phyloP scores from a whole-genome alignment of 2,888 invertebrate species.

The Eulithis prunata region DNA sequence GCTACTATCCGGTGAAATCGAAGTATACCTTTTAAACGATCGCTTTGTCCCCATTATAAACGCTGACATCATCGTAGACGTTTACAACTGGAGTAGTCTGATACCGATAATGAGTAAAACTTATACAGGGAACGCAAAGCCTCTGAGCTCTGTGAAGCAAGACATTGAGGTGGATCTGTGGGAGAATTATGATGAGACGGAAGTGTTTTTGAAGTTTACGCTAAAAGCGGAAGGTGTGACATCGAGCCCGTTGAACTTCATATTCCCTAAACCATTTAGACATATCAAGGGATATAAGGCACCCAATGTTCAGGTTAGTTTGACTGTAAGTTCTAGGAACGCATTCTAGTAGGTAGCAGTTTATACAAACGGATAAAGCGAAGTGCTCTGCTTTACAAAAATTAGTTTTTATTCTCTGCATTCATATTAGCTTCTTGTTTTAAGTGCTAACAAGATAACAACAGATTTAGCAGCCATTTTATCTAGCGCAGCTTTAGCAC shows the following conservation, averaged over 20 bases:
- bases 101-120: slow-evolving; percentile 61
- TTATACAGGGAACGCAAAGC: slow-evolving; percentile 52
- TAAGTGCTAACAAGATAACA: too few species aligned
- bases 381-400: too few species aligned
- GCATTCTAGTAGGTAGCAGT: neutral
- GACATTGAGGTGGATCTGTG: slow-evolving; percentile 54
- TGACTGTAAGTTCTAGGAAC: neutral
- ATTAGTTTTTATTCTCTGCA: too few species aligned
- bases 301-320: slow-evolving; percentile 84
- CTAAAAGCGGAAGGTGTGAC: slow-evolving; percentile 73
- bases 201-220: slow-evolving; percentile 75
- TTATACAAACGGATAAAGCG: too few species aligned
- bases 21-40: slow-evolving; percentile 88
- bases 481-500: too few species aligned
- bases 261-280: slow-evolving; percentile 86
- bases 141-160: slow-evolving; percentile 61
- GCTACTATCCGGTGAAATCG: slow-evolving; percentile 76
- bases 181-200: slow-evolving; percentile 53
- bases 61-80: slow-evolving; percentile 80
- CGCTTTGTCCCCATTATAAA: slow-evolving; percentile 70
- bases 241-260: slow-evolving; percentile 86
- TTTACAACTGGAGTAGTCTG: slow-evolving; percentile 85
- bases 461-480: too few species aligned
- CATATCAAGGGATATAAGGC: slow-evolving; percentile 74
- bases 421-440: too few species aligned